A percentile compares a stretch with the other conserved stretches of the same genome.
Evolutionary conservation across 37 sponge, comb jelly and placozoan species (phyloP).

Genomic region (Chondrilla cf. caribensis): DNA sequence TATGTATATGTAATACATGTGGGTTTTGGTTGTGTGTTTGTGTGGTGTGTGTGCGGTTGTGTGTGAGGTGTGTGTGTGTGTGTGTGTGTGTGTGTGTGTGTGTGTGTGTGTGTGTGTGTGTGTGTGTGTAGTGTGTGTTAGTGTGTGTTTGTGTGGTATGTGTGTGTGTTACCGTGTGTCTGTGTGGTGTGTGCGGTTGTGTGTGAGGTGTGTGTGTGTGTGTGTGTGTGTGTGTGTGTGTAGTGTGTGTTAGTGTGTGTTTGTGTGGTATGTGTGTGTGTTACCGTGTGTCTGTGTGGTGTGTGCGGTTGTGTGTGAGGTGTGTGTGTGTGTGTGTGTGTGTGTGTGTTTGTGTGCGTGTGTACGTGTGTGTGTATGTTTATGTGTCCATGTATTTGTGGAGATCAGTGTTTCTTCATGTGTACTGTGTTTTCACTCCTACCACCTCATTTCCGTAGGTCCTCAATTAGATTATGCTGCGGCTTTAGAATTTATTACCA

Average conservation of each 20-base stretch:
- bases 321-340: not conserved
- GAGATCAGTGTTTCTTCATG: not conserved
- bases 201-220: too few relatives aligned
- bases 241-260: not conserved
- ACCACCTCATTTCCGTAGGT: constrained; percentile 43
- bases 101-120: not conserved
- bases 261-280: too few relatives aligned
- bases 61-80: too few relatives aligned
- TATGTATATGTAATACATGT: too few relatives aligned
- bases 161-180: not conserved
- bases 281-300: too few relatives aligned
- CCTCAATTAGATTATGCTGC: constrained; percentile 52
- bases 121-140: too few relatives aligned
- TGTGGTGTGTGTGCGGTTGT: not conserved
- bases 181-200: not conserved
- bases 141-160: too few relatives aligned
- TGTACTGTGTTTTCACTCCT: not conserved
- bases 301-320: too few relatives aligned
- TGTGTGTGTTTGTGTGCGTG: not conserved
- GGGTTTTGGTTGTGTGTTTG: too few relatives aligned
- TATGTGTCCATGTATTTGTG: not conserved
- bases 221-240: too few relatives aligned
- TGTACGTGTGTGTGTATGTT: not conserved
- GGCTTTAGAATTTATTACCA: constrained; percentile 77
- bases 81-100: too few relatives aligned